Evolutionary conservation across 2,888 invertebrate species (phyloP), one percentile per base, ranked within the genome.

Genomic region (Drosophila barbarae): DNA sequence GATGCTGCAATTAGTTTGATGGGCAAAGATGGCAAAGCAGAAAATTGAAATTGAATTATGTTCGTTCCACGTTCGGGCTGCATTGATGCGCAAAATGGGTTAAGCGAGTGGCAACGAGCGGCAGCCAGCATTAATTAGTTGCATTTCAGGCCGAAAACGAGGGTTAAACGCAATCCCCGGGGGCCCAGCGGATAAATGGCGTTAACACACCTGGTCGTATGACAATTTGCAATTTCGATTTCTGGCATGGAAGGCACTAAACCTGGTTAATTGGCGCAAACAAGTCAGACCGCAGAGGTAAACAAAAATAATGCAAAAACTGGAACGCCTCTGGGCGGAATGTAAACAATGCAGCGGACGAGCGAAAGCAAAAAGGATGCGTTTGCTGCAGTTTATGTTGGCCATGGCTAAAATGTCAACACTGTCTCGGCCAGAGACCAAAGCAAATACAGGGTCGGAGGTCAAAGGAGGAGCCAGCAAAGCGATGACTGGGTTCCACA

Each of bases 31-130:
- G 52, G 59, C 50, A 70, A 38, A 66, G 59, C 69, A 64, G 61
- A 36, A 63, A 56, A 58, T 57, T 51, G 39, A 61, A 59, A 65
- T 74, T 69, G 56, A 42, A 79, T 79, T 79, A 72, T 65, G 71
- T 42, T 42, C 42, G 42, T 28, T 42, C 54, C 59, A 59, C 51
- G 59, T 58, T 69, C 61, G 63, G 38, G 61, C 44, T 58, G 41
- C 47, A 44, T 52, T 41, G 64, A 50, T 42, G 36, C 36, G 46
- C 47, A 46, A 60, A 47, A 60, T 56, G 54, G 41, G 55, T 66
- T 81, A 50, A 65, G 51, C 63, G 44, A 41, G 35, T 42, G 47
- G 12, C 26, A 44, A 50, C 46, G 46, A 41, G 26, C 26, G 15
- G 36, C 41, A 28, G 58, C 47, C 39, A 42, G 49, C 50, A 49